Percentiles rank a stretch among this genome's conserved stretches.
Conservation (phyloP, 2,797 vertebrate species). For the Cuculus canorus region DNA sequence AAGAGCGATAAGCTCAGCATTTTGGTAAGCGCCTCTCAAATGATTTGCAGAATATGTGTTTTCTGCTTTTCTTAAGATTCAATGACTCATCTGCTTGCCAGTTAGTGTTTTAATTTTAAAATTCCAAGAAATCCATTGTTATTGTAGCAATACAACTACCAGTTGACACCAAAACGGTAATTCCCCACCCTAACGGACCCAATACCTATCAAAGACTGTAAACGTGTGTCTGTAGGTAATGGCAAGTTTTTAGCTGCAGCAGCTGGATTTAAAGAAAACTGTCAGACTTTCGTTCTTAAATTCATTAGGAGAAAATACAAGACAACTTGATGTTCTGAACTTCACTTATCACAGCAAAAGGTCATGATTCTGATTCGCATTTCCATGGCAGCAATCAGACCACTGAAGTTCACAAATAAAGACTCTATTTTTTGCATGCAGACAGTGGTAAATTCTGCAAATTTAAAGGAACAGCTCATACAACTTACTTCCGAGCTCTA, state of each 20-base stretch:
- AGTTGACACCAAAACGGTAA: not conserved
- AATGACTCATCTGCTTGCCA: not conserved
- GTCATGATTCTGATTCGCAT: slow-evolving; percentile 87
- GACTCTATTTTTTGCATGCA: slow-evolving; percentile 94
- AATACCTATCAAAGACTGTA: not conserved
- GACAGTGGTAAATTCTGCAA: slow-evolving; percentile 90
- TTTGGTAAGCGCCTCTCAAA: not conserved
- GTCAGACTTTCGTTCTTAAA: slow-evolving; percentile 23
- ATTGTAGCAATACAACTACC: not conserved
- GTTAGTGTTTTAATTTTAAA: not conserved
- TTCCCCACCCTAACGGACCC: not conserved
- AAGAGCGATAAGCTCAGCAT: slow-evolving; percentile 44
- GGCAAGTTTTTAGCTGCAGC: slow-evolving; percentile 74
- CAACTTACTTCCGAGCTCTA: slow-evolving; percentile 99
- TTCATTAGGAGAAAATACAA: slow-evolving; percentile 31
- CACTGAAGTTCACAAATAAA: slow-evolving; percentile 87
- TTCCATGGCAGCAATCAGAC: slow-evolving; percentile 85
- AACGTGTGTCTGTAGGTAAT: not conserved
- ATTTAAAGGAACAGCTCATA: slow-evolving; percentile 85
- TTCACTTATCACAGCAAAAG: slow-evolving; percentile 98
- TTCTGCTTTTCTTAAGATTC: not conserved
- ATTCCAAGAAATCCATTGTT: not conserved
- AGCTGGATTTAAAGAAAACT: slow-evolving; percentile 73
- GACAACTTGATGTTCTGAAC: slow-evolving; percentile 82
- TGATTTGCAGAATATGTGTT: not conserved